Conservation (phyloP, 2,888 invertebrate genomes). For the Morpho helenor region DNA sequence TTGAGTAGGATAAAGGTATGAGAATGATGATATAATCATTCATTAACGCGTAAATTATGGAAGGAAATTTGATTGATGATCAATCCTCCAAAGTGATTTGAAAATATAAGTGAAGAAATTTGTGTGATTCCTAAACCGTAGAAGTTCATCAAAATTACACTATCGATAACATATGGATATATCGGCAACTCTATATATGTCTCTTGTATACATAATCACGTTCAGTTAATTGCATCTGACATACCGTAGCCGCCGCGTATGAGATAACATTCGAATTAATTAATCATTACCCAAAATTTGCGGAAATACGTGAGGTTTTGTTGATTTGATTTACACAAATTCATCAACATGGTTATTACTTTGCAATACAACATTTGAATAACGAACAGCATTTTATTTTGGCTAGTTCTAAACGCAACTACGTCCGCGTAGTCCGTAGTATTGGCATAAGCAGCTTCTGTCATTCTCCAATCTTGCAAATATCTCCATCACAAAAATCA, state of each 20-base stretch:
- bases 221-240: constrained; percentile 1
- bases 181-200: constrained; percentile 4
- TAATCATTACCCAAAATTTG: not conserved
- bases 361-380: not conserved
- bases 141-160: not conserved
- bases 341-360: too few species aligned
- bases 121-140: too few species aligned
- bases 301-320: too few species aligned
- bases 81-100: constrained; percentile 41
- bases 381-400: too few species aligned
- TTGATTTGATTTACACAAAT: too few species aligned
- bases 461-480: too few species aligned
- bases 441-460: too few species aligned
- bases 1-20: too few species aligned
- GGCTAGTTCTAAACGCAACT: too few species aligned
- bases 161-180: not conserved
- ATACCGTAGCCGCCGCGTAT: not conserved
- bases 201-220: constrained; percentile 4
- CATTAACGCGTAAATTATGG: not conserved
- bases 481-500: too few species aligned
- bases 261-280: not conserved
- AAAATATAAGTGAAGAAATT: constrained; percentile 30
- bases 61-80: constrained; percentile 44
- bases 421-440: too few species aligned
- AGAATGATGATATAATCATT: too few species aligned